Percentiles rank a stretch among this genome's conserved stretches.
Conservation (phyloP, 1,140 invertebrate genomes). For the Platorchestia sp. region DNA sequence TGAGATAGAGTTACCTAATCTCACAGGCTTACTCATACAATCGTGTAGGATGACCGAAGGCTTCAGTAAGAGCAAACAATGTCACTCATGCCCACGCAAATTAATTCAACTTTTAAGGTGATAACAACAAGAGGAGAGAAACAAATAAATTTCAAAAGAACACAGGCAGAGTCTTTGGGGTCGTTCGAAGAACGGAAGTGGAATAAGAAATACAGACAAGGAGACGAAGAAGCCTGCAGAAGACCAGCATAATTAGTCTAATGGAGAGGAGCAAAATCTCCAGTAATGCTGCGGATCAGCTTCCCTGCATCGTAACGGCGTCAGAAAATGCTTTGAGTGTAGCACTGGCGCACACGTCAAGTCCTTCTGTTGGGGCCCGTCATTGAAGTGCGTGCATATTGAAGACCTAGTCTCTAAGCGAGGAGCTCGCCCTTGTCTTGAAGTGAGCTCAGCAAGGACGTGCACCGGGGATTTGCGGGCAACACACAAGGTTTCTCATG, state of each 20-base stretch:
- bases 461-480: neutral
- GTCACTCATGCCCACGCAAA: neutral
- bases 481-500: neutral
- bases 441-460: too few relatives aligned
- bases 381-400: constrained; percentile 6
- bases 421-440: neutral
- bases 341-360: neutral
- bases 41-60: neutral
- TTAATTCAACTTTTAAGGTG: neutral
- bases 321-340: constrained; percentile 11
- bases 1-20: neutral
- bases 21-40: neutral
- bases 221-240: neutral
- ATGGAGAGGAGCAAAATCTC: constrained; percentile 48
- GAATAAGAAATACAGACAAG: neutral
- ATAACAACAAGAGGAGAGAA: neutral
- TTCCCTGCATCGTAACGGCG: constrained; percentile 22
- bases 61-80: neutral
- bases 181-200: neutral
- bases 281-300: constrained; percentile 45
- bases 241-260: constrained; percentile 33
- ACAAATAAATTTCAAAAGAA: neutral
- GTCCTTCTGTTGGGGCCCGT: neutral
- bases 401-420: neutral
- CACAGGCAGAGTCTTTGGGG: neutral